Evolutionary conservation across 1,140 invertebrate species (phyloP).

Genomic region (Zaprionus africanus): DNA sequence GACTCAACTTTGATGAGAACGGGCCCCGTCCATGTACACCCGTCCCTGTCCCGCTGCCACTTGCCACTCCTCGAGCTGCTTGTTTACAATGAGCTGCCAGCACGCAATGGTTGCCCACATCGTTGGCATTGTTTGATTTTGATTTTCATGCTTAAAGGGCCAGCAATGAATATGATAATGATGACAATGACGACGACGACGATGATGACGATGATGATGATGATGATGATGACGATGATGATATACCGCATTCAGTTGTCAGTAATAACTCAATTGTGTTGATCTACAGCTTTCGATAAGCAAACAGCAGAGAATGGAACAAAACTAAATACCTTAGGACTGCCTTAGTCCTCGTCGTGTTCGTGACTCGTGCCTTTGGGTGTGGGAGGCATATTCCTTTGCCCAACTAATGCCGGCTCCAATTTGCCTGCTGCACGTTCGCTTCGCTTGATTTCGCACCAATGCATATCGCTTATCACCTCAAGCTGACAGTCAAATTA

Average conservation of each 20-base stretch:
- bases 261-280: conserved; percentile 74
- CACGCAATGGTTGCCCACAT: conserved; percentile 64
- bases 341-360: background rate
- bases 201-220: conserved; percentile 25
- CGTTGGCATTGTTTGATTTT: conserved; percentile 61
- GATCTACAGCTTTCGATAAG: conserved; percentile 67
- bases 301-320: conserved; percentile 14
- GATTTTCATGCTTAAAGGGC: conserved; percentile 63
- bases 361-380: conserved; percentile 13
- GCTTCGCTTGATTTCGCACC: background rate
- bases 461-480: conserved; percentile 21
- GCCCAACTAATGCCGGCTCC: background rate
- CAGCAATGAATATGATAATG: conserved; percentile 32
- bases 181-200: conserved; percentile 23
- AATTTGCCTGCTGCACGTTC: conserved; percentile 7
- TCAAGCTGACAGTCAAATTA: conserved; percentile 6
- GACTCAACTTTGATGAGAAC: background rate
- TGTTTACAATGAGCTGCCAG: conserved; percentile 66
- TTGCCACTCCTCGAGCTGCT: conserved; percentile 31
- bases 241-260: conserved; percentile 71
- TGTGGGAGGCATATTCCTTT: too few species aligned
- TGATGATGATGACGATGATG: conserved; percentile 46
- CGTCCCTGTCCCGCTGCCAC: background rate
- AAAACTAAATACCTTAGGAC: conserved; percentile 30
- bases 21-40: background rate